These are phyloP conservation scores for Hylyphantes graminicola DNA, from an alignment of 1,140 invertebrate genomes.

Conservation along the genomic window DNA sequence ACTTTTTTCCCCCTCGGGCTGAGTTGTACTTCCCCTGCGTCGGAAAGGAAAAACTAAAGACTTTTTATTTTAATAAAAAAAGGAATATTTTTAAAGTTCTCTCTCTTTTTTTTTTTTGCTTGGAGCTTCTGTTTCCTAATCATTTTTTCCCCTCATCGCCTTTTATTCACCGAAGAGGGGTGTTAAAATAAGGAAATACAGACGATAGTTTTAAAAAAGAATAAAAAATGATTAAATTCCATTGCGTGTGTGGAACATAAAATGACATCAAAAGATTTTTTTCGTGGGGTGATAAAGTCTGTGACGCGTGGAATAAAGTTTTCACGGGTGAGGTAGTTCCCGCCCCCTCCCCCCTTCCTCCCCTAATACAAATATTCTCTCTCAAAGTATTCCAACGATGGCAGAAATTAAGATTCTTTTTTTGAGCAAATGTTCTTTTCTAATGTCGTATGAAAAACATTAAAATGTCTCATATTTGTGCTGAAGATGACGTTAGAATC, in stretches of 20 bases:
- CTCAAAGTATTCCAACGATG: background rate
- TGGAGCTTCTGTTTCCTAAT: conserved; percentile 53
- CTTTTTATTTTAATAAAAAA: background rate
- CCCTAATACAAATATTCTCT: conserved; percentile 26
- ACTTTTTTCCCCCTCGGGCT: conserved; percentile 21
- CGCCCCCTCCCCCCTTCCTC: background rate
- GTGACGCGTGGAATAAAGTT: conserved; percentile 29
- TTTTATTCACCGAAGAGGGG: background rate
- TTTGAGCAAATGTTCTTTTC: conserved; percentile 10
- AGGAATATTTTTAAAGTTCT: background rate
- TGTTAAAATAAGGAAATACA: conserved; percentile 44
- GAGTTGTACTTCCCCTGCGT: background rate
- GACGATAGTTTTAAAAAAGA: background rate
- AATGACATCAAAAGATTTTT: conserved; percentile 23
- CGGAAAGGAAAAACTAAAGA: conserved; percentile 12
- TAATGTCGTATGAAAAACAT: conserved; percentile 18
- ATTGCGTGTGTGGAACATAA: conserved; percentile 40
- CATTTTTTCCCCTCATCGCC: conserved; percentile 28
- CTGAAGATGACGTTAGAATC: too few species aligned
- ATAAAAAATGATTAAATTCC: conserved; percentile 59
- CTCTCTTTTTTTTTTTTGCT: conserved; percentile 28
- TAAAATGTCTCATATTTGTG: background rate
- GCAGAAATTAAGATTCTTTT: conserved; percentile 23
- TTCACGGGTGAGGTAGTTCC: conserved; percentile 54
- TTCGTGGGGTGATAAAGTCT: background rate